These are phyloP conservation scores for Myiopsitta monachus DNA, from an alignment of 2,113 vertebrate genomes.

Conservation along the genomic window DNA sequence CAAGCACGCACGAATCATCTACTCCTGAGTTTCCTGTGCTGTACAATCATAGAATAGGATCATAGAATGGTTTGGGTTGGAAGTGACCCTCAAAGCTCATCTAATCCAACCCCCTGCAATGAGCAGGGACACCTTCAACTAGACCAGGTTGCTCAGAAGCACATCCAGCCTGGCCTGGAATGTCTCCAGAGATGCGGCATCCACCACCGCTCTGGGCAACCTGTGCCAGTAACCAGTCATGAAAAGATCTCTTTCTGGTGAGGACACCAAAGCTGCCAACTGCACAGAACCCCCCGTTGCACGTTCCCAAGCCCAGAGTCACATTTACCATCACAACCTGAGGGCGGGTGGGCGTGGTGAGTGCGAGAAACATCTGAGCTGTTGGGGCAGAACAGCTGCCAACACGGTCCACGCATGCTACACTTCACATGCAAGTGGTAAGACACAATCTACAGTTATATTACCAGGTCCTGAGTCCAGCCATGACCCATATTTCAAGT, in stretches of 20 bases:
- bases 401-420: not conserved
- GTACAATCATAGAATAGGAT: not conserved
- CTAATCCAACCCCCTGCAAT: not conserved
- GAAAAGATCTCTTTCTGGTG: not conserved
- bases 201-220: not conserved
- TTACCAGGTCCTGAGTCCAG: slow-evolving; percentile 51
- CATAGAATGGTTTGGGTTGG: not conserved
- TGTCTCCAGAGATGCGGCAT: not conserved
- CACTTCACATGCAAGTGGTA: not conserved
- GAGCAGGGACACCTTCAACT: not conserved
- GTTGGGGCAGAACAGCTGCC: not conserved
- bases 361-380: accelerated
- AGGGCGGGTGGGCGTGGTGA: accelerated
- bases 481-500: not conserved
- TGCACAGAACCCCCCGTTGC: not conserved
- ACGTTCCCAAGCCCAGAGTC: not conserved
- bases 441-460: not conserved
- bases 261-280: not conserved
- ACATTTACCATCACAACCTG: not conserved
- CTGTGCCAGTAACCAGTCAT: not conserved
- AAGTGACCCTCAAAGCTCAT: not conserved
- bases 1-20: not conserved
- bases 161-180: not conserved
- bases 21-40: not conserved
- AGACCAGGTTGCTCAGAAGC: not conserved